Evolutionary conservation across 2,113 vertebrate species (phyloP).

Genomic region (Nestor notabilis): DNA sequence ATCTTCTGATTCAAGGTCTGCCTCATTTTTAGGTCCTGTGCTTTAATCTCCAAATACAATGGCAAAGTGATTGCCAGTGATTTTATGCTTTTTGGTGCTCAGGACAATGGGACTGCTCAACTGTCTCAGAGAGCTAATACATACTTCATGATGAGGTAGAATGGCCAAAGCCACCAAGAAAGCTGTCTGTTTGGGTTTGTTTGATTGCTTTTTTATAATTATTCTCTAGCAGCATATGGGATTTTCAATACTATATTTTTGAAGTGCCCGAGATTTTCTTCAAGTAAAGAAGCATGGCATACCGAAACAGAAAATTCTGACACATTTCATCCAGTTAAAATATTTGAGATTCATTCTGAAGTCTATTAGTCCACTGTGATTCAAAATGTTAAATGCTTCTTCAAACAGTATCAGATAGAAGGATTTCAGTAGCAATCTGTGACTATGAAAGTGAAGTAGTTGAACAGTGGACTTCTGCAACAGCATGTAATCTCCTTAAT

Average conservation of each 20-base stretch:
- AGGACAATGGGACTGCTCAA: neutral
- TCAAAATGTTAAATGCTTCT: constrained; percentile 23
- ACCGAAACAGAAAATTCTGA: neutral
- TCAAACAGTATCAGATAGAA: neutral
- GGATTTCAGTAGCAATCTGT: neutral
- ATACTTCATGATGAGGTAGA: neutral
- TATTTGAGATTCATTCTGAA: neutral
- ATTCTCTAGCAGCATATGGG: neutral
- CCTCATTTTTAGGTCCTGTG: neutral
- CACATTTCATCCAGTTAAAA: neutral
- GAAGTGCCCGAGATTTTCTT: neutral
- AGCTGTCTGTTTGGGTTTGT: neutral
- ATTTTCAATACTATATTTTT: neutral
- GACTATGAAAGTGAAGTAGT: neutral
- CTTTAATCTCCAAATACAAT: constrained; percentile 2
- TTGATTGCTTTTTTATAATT: neutral
- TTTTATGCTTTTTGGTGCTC: neutral
- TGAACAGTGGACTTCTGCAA: neutral
- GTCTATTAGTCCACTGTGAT: neutral
- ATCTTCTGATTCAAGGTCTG: neutral
- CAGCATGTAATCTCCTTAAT: neutral
- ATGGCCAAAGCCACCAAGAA: neutral
- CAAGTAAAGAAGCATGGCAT: neutral
- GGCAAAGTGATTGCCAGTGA: neutral
- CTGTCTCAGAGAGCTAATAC: neutral